Conservation (phyloP, 2,888 invertebrate genomes). For the Diplolepis rosae region DNA sequence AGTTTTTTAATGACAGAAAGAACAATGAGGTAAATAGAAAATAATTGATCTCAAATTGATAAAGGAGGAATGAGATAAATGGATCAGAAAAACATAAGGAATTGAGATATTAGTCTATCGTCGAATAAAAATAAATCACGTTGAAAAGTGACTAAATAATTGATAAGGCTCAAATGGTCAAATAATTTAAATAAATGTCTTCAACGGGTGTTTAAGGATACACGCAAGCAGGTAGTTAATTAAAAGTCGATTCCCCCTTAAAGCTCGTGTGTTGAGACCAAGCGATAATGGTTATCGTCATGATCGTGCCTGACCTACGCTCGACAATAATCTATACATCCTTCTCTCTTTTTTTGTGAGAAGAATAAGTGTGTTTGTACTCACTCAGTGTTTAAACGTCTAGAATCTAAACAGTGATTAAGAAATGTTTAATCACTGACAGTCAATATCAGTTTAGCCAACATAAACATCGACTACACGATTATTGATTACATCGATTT, state of each 20-base stretch:
- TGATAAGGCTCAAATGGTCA: neutral
- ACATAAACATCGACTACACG: neutral
- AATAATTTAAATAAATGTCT: conserved; percentile 12
- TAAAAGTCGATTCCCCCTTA: conserved; percentile 42
- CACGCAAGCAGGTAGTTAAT: conserved; percentile 43
- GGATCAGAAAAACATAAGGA: no score
- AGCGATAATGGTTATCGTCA: conserved; percentile 52
- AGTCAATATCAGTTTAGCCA: neutral
- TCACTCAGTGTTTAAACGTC: neutral
- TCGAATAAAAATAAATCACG: no score
- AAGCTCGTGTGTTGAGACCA: conserved; percentile 26
- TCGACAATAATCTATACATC: conserved; percentile 47
- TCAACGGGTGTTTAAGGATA: conserved; percentile 25
- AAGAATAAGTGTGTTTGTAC: conserved; percentile 13
- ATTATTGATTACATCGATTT: neutral
- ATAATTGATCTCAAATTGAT: no score
- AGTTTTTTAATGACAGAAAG: no score
- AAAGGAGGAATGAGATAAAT: no score
- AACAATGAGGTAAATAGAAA: no score
- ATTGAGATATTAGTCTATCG: no score
- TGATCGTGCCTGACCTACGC: conserved; percentile 48
- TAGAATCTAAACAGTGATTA: conserved; percentile 9
- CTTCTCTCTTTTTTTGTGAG: conserved; percentile 5
- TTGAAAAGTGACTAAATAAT: neutral
- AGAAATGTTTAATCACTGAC: neutral